These are phyloP conservation scores for Oxystoma pomonae DNA, from an alignment of 2,888 invertebrate genomes.

Conservation along the genomic window DNA sequence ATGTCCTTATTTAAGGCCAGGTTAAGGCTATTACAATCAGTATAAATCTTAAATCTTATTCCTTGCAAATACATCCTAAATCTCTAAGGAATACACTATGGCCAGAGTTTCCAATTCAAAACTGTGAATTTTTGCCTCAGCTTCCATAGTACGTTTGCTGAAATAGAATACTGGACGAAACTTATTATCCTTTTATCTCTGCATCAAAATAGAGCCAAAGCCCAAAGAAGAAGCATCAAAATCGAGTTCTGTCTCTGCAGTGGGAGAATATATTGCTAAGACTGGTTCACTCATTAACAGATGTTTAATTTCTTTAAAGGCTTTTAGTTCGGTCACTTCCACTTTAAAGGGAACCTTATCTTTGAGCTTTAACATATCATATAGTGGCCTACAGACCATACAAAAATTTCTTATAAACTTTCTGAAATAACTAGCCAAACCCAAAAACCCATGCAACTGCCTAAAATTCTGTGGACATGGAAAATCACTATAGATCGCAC, in stretches of 20 bases:
- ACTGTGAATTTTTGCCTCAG: slow-evolving; percentile 34
- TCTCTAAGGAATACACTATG: too few species aligned
- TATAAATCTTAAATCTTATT: slow-evolving; percentile 20
- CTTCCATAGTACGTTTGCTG: slow-evolving; percentile 33
- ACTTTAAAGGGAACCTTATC: too few species aligned
- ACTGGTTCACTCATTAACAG: slow-evolving; percentile 27
- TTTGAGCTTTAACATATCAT: too few species aligned
- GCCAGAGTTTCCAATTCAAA: slow-evolving; percentile 35
- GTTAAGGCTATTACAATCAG: slow-evolving; percentile 23
- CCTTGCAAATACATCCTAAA: slow-evolving; percentile 20
- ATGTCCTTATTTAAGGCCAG: slow-evolving; percentile 19
- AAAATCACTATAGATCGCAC: slow-evolving; percentile 4
- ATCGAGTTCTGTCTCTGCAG: slow-evolving; percentile 37
- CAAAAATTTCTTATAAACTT: slow-evolving; percentile 21
- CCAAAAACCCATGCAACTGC: slow-evolving; percentile 18
- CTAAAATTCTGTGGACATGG: slow-evolving; percentile 17
- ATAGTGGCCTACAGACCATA: slow-evolving; percentile 33
- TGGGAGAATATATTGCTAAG: slow-evolving; percentile 35
- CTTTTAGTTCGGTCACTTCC: slow-evolving; percentile 21
- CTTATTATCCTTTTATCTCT: slow-evolving; percentile 30
- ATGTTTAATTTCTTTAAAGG: slow-evolving; percentile 22
- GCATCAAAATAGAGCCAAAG: slow-evolving; percentile 37
- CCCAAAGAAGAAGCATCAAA: slow-evolving; percentile 37
- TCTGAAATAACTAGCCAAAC: slow-evolving; percentile 20
- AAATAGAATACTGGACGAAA: slow-evolving; percentile 38